Percentiles rank a stretch among this genome's conserved stretches.
These are phyloP conservation scores for Andinoacara biseriatus DNA, from an alignment of 2,113 vertebrate genomes.

Conservation along the genomic window DNA sequence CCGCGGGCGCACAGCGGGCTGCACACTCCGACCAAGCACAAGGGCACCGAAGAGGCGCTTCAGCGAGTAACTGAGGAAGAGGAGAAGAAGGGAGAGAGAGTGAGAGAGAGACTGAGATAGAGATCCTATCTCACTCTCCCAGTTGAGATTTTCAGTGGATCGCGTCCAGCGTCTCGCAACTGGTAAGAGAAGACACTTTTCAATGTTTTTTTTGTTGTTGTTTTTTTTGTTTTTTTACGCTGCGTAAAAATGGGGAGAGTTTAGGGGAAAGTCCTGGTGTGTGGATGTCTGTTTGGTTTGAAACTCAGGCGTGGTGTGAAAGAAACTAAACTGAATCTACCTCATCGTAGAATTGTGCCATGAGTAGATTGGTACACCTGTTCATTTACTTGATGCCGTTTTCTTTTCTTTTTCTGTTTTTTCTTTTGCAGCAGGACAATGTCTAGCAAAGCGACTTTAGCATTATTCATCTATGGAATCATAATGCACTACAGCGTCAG, in stretches of 20 bases:
- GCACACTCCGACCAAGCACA: constrained; percentile 78
- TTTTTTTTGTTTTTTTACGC: constrained; percentile 31
- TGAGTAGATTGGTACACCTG: neutral
- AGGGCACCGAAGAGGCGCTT: constrained; percentile 72
- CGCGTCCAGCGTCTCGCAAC: constrained; percentile 70
- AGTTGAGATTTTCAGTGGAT: constrained; percentile 71
- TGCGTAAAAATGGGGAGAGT: constrained; percentile 34
- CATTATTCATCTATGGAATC: constrained; percentile 92
- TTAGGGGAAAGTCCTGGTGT: neutral
- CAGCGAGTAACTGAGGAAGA: constrained; percentile 30
- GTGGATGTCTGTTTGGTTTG: constrained; percentile 8
- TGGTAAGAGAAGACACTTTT: constrained; percentile 68
- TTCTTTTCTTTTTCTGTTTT: neutral
- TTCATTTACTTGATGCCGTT: neutral
- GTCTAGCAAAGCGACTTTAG: constrained; percentile 90
- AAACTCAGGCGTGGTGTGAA: constrained; percentile 28
- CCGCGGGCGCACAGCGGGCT: constrained; percentile 79
- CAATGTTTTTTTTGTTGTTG: neutral
- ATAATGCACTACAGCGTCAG: constrained; percentile 91
- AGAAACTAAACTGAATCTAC: neutral
- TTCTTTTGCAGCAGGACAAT: constrained; percentile 87
- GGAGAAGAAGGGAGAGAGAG: constrained; percentile 23
- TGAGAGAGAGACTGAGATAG: constrained; percentile 66
- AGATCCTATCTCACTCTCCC: constrained; percentile 80
- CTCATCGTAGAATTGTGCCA: neutral